Percentiles rank a stretch among this genome's conserved stretches.
Conservation (phyloP, 2,113 vertebrate species). For the Dasyurus viverrinus region DNA sequence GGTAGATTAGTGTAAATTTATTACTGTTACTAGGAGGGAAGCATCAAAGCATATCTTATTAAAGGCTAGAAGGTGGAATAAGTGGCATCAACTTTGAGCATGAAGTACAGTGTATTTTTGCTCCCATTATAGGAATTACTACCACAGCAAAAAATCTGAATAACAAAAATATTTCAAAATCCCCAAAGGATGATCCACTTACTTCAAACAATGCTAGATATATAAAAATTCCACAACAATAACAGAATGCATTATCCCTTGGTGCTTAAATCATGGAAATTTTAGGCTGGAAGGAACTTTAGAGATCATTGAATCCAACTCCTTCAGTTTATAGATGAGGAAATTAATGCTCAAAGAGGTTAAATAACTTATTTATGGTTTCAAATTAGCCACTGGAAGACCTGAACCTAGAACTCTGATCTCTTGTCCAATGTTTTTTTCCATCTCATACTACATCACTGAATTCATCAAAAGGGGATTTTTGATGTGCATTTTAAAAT, state of each 20-base stretch:
- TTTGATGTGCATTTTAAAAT: neutral
- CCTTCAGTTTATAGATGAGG: neutral
- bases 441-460: neutral
- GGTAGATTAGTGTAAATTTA: neutral
- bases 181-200: neutral
- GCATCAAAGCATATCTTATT: neutral
- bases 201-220: constrained; percentile 24
- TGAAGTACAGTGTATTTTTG: constrained; percentile 15
- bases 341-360: neutral
- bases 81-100: neutral
- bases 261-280: neutral
- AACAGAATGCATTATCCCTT: neutral
- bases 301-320: neutral
- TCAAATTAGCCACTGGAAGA: neutral
- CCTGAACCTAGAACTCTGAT: neutral
- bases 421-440: neutral
- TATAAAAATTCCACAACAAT: constrained; percentile 2
- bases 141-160: constrained; percentile 13
- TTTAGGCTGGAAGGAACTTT: neutral
- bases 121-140: neutral
- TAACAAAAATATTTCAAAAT: constrained; percentile 9
- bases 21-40: neutral
- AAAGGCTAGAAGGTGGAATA: neutral
- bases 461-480: neutral
- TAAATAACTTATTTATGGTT: neutral